Conservation (phyloP, 2,888 invertebrate species). For the Andrena minutula region DNA sequence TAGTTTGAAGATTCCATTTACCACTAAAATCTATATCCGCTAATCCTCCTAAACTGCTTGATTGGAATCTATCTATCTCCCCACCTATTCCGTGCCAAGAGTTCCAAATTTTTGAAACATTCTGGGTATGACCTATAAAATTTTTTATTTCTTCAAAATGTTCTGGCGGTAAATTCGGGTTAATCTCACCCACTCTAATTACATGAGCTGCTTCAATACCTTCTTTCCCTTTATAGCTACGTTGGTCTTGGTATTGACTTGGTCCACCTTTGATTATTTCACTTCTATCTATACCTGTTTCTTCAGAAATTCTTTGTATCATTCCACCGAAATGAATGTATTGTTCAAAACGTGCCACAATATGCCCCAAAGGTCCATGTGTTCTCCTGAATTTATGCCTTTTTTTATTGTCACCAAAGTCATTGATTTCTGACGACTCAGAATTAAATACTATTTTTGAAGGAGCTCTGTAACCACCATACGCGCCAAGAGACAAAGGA, state of each 20-base stretch:
- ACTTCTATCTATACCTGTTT: not conserved
- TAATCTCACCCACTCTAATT: not conserved
- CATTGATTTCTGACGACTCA: not conserved
- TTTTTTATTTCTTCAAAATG: not conserved
- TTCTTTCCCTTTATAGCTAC: not conserved
- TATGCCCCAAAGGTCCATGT: not conserved
- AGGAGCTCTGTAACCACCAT: not conserved
- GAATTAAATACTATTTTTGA: not conserved
- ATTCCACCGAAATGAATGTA: not conserved
- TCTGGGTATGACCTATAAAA: not conserved
- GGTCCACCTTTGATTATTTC: not conserved
- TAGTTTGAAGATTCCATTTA: not conserved
- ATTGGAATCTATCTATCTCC: not conserved
- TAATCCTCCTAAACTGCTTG: not conserved
- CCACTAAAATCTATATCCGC: not conserved
- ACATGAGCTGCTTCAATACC: not conserved
- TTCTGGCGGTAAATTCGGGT: not conserved
- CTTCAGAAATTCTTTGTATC: not conserved
- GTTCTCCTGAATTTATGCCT: not conserved
- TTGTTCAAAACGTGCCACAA: not conserved
- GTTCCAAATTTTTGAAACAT: not conserved
- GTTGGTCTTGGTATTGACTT: not conserved
- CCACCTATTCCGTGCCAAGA: not conserved
- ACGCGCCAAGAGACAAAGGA: conserved; percentile 10
- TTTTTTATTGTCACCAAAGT: not conserved